phyloP scores from a whole-genome alignment of 23 tunicate genomes.

The Trididemnum clinides region DNA sequence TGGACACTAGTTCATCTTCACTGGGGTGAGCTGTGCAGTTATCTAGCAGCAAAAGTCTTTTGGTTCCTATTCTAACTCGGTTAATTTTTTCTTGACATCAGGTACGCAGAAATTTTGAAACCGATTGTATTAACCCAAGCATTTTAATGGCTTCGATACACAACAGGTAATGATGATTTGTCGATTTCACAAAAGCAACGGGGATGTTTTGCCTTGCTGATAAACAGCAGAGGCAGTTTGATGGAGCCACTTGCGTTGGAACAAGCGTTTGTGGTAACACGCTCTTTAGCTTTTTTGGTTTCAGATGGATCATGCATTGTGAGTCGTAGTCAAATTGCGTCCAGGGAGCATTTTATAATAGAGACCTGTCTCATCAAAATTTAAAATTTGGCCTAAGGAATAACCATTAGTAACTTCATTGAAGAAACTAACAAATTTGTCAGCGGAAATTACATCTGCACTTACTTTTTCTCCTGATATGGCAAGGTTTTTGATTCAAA shows the following conservation, averaged over 20 bases:
- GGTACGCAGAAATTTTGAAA: conserved; percentile 9
- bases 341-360: conserved; percentile 23
- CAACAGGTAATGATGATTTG: conserved; percentile 18
- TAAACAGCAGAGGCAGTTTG: too few relatives aligned
- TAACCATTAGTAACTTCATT: conserved; percentile 19
- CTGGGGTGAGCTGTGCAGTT: conserved; percentile 42
- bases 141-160: conserved; percentile 3
- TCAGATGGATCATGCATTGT: conserved; percentile 14
- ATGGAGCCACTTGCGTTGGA: conserved; percentile 16
- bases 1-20: conserved; percentile 31
- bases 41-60: conserved; percentile 6
- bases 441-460: conserved; percentile 12
- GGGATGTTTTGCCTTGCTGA: conserved; percentile 13
- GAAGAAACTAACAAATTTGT: neutral
- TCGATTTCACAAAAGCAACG: too few relatives aligned
- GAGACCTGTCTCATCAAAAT: conserved; percentile 27
- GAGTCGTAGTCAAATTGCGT: neutral
- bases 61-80: conserved; percentile 4
- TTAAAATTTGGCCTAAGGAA: neutral
- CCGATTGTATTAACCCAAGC: conserved; percentile 25
- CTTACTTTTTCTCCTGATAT: conserved; percentile 17
- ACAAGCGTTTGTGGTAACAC: conserved; percentile 30
- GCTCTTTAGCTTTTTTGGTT: conserved; percentile 31
- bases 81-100: neutral
- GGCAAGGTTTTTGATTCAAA: neutral